Conservation (phyloP, 2,888 invertebrate species). For the Cryptus viduatorius region DNA sequence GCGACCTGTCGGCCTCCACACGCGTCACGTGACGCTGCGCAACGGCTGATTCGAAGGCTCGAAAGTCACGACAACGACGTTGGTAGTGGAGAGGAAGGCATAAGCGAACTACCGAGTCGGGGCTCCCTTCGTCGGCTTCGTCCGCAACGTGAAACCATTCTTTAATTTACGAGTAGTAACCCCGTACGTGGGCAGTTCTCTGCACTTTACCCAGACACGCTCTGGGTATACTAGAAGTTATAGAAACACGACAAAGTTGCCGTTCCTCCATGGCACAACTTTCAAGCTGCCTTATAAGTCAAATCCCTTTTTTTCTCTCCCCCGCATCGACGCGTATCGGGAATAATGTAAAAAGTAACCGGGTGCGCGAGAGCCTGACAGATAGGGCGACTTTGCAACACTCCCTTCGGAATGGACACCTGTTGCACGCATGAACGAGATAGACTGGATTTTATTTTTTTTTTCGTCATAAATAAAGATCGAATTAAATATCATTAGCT, state of each 20-base stretch:
- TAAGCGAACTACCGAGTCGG: neutral
- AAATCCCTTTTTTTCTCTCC: slow-evolving; percentile 47
- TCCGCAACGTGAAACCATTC: slow-evolving; percentile 67
- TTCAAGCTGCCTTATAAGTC: slow-evolving; percentile 66
- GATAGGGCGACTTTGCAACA: slow-evolving; percentile 36
- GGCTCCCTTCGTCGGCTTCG: slow-evolving; percentile 50
- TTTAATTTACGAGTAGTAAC: slow-evolving; percentile 69
- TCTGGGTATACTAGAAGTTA: neutral
- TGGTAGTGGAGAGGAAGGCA: slow-evolving; percentile 11
- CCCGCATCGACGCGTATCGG: slow-evolving; percentile 29
- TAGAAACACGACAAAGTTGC: neutral
- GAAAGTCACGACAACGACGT: neutral
- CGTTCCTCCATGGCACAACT: slow-evolving; percentile 43
- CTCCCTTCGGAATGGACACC: slow-evolving; percentile 31
- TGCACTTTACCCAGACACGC: slow-evolving; percentile 7
- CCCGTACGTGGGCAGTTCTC: slow-evolving; percentile 62
- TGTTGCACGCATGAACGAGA: slow-evolving; percentile 31
- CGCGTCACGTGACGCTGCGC: slow-evolving; percentile 23
- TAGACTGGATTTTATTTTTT: slow-evolving; percentile 30
- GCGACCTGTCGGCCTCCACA: slow-evolving; percentile 29
- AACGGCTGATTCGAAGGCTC: slow-evolving; percentile 25
- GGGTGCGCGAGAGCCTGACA: slow-evolving; percentile 33
- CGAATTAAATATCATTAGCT: slow-evolving; percentile 24
- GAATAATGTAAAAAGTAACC: slow-evolving; percentile 29
- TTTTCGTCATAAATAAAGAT: neutral